Base-by-base conservation (phyloP, 2,888 invertebrate genomes). In the Anoplius nigerrimus region DNA sequence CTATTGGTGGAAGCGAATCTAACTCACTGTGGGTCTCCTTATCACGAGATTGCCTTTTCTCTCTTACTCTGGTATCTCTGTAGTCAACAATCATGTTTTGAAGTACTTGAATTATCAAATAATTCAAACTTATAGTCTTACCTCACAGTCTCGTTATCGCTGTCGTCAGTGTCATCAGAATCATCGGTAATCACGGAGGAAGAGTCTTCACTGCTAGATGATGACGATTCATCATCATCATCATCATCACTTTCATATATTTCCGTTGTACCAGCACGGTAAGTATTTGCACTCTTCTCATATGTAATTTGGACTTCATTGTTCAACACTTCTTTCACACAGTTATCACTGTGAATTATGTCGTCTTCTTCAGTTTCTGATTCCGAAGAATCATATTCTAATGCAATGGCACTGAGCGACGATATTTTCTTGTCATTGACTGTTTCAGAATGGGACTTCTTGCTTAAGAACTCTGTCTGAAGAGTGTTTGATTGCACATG, bases 1-100 rank as follows among this genome's bases (percentile, higher is more conserved):
- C 93, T 66, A 97, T 94, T 0, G 95, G 95, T 0, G 96, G 96
- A 67, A 96, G 89, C 82, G 95, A 94, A 66, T 94, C 93, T 4
- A 94, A 87, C 83, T 94, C 94, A 18, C 92, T 92, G 74, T 82
- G 71, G 16, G 66, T 58, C 58, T 71, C 46, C 22, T 64, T 72
- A 45, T 46, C 55, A 11, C 13, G 2, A n/a, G 11, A 6, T 42
- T 16, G 43, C 59, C 11, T 54, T 72, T 42, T 53, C 27, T 48
- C 64, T 42, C 53, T 62, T 18, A 0, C 45, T 54, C 18, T 24
- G 13, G 58, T 18, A 16, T 62, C 56, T 21, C 15, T 21, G 13
- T 20, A 61, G 42, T 6, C 3, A 27, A 21, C 6, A 27, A 34
- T 5, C 16, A 51, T 13, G 2, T 52, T 58, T 51, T 27, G 1